Evolutionary conservation across 2,888 invertebrate genomes (phyloP), one percentile per base, ranked within the genome.

Genomic region (Melinaea marsaeus): DNA sequence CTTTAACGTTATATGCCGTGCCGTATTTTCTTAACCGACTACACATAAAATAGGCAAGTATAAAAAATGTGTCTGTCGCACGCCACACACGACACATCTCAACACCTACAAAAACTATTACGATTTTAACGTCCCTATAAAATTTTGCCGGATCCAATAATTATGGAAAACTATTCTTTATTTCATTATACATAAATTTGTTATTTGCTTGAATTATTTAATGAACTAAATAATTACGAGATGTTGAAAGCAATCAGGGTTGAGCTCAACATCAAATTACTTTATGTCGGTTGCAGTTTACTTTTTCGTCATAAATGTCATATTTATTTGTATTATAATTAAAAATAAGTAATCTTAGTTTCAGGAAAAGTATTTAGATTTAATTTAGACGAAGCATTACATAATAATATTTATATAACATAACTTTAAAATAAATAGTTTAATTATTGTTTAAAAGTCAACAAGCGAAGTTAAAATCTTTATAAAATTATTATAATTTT

Each of bases 91-190:
- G 65, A 66, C 69, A 67, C 69, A 72, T 72, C 76, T 73, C 74
- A 70, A 73, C 74, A 67, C 66, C 68, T 71, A 61, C 70, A 65
- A 72, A 69, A 73, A 74, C 76, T 76, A 75, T 72, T 74, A 76
- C 69, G 71, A 75, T 72, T 75, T 80, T 81, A 75, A 82, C 74
- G 73, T 69, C 75, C 59, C 71, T 65, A 74, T 81, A 77, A 79
- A 80, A 77, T 70, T 47, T 57, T 48, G 46, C 60, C 58, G 51
- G 57, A 9, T 35, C 11, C 33, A 58, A 2, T 9, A 32, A 32
- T 51, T 11, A 32, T 32, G 32, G 11, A 9, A 55, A 47, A 55
- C 13, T 59, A 48, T n/a, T 34, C 56, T 4, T 6, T 63, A 56
- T 35, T 13, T 13, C 11, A 13, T 13, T 3, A 55, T 13, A 51